A percentile compares a stretch with the other conserved stretches of the same genome.
Evolutionary conservation across 2,888 invertebrate species (phyloP).

Genomic region (Bembecia ichneumoniformis): DNA sequence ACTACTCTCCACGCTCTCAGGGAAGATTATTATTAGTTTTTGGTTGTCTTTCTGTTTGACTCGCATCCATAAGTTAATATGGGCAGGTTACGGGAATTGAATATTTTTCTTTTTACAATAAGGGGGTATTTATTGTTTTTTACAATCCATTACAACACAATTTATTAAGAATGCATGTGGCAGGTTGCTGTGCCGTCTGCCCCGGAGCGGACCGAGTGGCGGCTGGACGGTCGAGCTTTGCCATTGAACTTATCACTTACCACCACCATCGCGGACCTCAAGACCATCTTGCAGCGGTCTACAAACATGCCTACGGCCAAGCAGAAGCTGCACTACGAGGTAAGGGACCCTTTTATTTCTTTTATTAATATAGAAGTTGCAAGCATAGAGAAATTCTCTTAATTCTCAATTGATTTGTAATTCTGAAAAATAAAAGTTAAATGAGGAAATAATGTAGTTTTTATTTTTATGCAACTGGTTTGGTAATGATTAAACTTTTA

Average conservation of each 20-base stretch:
- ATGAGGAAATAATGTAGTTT: background rate
- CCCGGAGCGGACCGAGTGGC: conserved; percentile 95
- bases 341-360: conserved; percentile 32
- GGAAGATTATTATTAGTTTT: no score
- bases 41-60: no score
- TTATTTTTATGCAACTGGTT: background rate
- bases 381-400: no score
- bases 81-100: no score
- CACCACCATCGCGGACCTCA: conserved; percentile 87
- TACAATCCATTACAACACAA: no score
- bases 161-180: background rate
- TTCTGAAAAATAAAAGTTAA: background rate
- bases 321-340: conserved; percentile 96
- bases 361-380: no score
- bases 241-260: conserved; percentile 82
- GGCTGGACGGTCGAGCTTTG: conserved; percentile 90
- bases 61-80: no score
- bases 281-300: conserved; percentile 87
- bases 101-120: no score
- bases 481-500: no score
- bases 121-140: no score
- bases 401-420: no score
- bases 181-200: conserved; percentile 84
- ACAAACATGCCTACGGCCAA: conserved; percentile 97
- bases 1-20: no score